Conservation (phyloP, 53 echinoderm and acorn worm species). For the Echinarachnius parma region DNA sequence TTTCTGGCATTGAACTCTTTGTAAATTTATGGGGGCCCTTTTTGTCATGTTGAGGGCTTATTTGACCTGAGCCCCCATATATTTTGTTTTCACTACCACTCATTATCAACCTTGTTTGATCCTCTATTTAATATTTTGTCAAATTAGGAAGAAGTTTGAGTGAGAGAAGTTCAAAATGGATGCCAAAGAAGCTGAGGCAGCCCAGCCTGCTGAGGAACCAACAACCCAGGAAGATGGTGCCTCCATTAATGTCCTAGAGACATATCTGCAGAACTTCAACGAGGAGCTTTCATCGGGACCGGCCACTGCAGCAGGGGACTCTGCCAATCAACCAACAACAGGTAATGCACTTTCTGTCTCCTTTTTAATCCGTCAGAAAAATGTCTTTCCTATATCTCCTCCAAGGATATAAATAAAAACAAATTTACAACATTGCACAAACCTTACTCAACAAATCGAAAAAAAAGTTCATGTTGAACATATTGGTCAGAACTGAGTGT, state of each 20-base stretch:
- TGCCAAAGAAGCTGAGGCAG: neutral
- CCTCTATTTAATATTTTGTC: no score
- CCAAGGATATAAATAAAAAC: neutral
- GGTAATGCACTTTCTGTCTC: neutral
- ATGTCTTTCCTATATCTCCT: neutral
- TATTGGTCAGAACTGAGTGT: no score
- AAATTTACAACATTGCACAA: neutral
- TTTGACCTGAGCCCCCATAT: no score
- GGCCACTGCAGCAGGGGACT: conserved; percentile 44
- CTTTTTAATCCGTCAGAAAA: no score
- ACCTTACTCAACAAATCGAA: no score
- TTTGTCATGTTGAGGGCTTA: no score
- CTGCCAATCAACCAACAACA: conserved; percentile 14
- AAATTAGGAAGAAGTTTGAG: no score
- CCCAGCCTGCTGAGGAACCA: conserved; percentile 8
- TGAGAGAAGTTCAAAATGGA: conserved; percentile 15
- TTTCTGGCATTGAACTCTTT: no score
- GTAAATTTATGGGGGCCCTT: no score
- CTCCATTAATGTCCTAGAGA: conserved; percentile 85
- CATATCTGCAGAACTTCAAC: conserved; percentile 94
- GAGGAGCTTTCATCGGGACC: conserved; percentile 78
- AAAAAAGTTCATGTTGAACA: no score
- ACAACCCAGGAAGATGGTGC: conserved; percentile 51
- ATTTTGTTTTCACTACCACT: no score
- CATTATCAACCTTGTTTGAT: no score